A percentile compares a stretch with the other conserved stretches of the same genome.
Evolutionary conservation across 1,140 invertebrate species (phyloP).

Genomic region (Caenorhabditis briggsae): DNA sequence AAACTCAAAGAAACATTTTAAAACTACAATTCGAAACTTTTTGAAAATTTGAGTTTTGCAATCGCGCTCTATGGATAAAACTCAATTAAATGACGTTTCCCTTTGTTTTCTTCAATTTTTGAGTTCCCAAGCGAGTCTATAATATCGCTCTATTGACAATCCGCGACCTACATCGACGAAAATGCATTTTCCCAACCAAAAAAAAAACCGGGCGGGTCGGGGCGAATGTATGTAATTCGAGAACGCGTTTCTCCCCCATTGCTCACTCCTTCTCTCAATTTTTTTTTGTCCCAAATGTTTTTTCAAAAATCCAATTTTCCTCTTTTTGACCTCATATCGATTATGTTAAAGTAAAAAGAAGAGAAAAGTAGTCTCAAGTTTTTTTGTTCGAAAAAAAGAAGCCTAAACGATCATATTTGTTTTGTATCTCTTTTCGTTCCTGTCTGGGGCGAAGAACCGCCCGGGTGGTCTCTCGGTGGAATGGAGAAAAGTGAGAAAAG

Average conservation of each 20-base stretch:
- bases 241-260: not conserved
- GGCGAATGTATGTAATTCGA: constrained; percentile 51
- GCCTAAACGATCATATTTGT: constrained; percentile 33
- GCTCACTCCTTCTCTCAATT: not conserved
- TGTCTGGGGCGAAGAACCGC: not conserved
- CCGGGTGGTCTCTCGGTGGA: constrained; percentile 29
- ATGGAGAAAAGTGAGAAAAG: constrained; percentile 5
- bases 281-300: not conserved
- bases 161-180: constrained; percentile 19
- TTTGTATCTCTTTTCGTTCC: constrained; percentile 5
- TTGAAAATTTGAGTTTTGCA: too few species aligned
- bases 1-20: too few species aligned
- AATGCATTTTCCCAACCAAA: not conserved
- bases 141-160: not conserved
- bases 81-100: too few species aligned
- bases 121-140: not conserved
- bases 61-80: too few species aligned
- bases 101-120: too few species aligned
- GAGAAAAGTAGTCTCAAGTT: not conserved
- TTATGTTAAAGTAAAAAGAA: not conserved
- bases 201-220: constrained; percentile 12
- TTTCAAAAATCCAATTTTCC: not conserved
- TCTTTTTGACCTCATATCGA: not conserved
- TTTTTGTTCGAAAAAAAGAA: too few species aligned
- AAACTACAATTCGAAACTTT: too few species aligned